Conservation (phyloP, 1,140 invertebrate species). For the Plectrocnemia conspersa region DNA sequence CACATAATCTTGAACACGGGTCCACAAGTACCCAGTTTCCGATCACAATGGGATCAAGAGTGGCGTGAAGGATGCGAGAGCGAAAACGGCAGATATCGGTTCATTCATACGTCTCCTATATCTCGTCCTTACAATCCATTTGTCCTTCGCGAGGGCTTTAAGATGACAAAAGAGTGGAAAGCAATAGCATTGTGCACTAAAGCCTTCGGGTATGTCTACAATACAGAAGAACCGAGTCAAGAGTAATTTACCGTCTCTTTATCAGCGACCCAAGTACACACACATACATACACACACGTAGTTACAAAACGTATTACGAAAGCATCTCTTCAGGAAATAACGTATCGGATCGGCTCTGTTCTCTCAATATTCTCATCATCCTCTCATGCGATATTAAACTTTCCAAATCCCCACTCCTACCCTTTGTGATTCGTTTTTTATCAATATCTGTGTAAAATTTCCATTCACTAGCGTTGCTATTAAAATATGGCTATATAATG, state of each 20-base stretch:
- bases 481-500: too few species aligned
- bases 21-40: slow-evolving; percentile 14
- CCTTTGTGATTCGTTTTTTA: too few species aligned
- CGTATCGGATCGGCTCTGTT: slow-evolving; percentile 2
- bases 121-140: slow-evolving; percentile 28
- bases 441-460: too few species aligned
- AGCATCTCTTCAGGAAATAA: not conserved
- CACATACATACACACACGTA: too few species aligned
- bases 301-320: too few species aligned
- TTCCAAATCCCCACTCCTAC: too few species aligned
- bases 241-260: slow-evolving; percentile 25
- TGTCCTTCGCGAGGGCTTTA: slow-evolving; percentile 13
- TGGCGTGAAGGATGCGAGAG: not conserved
- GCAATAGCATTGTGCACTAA: slow-evolving; percentile 28
- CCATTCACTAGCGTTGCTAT: too few species aligned
- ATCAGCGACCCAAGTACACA: slow-evolving; percentile 10
- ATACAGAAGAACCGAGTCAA: slow-evolving; percentile 22
- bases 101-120: slow-evolving; percentile 20
- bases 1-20: not conserved
- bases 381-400: not conserved
- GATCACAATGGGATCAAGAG: slow-evolving; percentile 18
- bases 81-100: slow-evolving; percentile 23
- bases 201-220: slow-evolving; percentile 23
- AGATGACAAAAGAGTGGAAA: slow-evolving; percentile 22
- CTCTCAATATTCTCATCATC: not conserved